These are phyloP conservation scores for Callithrix jacchus DNA, from an alignment of 2,113 vertebrate species.

Conservation along the genomic window DNA sequence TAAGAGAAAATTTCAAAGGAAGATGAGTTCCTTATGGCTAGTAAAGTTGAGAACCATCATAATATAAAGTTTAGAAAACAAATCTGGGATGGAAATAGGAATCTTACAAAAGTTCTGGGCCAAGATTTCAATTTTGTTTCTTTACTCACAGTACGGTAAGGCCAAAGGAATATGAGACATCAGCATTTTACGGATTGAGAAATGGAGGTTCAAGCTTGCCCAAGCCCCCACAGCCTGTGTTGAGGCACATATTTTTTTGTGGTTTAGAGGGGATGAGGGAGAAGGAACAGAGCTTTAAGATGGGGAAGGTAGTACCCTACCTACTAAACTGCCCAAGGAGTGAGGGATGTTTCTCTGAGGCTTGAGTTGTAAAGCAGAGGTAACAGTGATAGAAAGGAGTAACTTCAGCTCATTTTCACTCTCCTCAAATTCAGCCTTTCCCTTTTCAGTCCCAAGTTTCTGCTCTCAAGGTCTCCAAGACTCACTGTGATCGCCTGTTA, in stretches of 20 bases:
- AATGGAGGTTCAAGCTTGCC: not conserved
- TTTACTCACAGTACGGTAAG: not conserved
- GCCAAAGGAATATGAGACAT: not conserved
- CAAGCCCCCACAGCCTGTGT: not conserved
- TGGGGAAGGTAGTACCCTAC: not conserved
- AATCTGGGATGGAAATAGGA: not conserved
- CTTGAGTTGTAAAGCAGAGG: not conserved
- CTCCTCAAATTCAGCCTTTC: not conserved
- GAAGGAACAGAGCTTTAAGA: not conserved
- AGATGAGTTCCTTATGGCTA: not conserved
- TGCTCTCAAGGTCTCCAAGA: not conserved
- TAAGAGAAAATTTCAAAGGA: slow-evolving; percentile 3
- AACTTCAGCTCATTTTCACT: not conserved
- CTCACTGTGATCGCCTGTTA: not conserved
- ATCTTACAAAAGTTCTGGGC: not conserved
- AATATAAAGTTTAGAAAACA: not conserved
- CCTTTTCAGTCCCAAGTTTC: not conserved
- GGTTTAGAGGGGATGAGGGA: not conserved
- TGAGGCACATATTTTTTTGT: not conserved
- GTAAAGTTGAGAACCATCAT: not conserved
- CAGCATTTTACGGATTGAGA: not conserved
- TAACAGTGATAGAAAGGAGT: not conserved
- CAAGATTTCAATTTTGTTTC: not conserved
- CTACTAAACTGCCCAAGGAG: not conserved
- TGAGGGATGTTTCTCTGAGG: not conserved